A percentile compares a stretch with the other conserved stretches of the same genome.
phyloP scores from a whole-genome alignment of 2,888 invertebrate genomes.

The Drosophila vallismaia region DNA sequence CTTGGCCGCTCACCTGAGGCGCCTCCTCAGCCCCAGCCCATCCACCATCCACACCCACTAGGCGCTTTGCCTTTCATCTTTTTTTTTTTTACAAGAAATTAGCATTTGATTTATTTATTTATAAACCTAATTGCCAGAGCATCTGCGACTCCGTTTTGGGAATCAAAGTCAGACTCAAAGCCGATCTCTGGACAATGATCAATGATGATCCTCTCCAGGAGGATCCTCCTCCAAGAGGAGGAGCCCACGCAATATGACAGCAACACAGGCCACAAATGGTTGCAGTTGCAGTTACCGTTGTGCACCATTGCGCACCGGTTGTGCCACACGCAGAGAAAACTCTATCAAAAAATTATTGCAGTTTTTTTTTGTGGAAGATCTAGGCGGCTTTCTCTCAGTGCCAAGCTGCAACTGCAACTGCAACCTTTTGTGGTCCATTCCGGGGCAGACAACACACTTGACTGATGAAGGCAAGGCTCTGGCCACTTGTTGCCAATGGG shows the following conservation, averaged over 20 bases:
- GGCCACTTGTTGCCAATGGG: constrained; percentile 58
- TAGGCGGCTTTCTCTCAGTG: not conserved
- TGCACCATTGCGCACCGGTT: constrained; percentile 1
- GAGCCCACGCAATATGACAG: constrained; percentile 32
- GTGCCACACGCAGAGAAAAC: not conserved
- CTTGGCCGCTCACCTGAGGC: constrained; percentile 72
- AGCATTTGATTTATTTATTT: constrained; percentile 73
- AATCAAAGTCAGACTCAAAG: constrained; percentile 29
- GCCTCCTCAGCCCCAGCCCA: constrained; percentile 8
- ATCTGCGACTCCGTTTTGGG: constrained; percentile 19
- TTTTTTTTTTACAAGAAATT: constrained; percentile 20
- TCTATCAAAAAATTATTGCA: too few relatives aligned
- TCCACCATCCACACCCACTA: constrained; percentile 69
- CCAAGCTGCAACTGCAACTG: constrained; percentile 6
- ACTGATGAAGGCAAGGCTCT: constrained; percentile 36
- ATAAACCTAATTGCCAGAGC: constrained; percentile 63
- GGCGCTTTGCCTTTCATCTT: constrained; percentile 47
- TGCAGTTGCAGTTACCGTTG: constrained; percentile 16
- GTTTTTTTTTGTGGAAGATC: too few relatives aligned
- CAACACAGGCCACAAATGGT: constrained; percentile 30
- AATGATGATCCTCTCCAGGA: constrained; percentile 33
- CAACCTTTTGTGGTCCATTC: constrained; percentile 29
- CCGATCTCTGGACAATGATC: constrained; percentile 41
- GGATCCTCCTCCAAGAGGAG: not conserved
- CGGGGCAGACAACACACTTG: constrained; percentile 34